Conservation (phyloP, 2,113 vertebrate species). For the Rhizomys pruinosus region DNA sequence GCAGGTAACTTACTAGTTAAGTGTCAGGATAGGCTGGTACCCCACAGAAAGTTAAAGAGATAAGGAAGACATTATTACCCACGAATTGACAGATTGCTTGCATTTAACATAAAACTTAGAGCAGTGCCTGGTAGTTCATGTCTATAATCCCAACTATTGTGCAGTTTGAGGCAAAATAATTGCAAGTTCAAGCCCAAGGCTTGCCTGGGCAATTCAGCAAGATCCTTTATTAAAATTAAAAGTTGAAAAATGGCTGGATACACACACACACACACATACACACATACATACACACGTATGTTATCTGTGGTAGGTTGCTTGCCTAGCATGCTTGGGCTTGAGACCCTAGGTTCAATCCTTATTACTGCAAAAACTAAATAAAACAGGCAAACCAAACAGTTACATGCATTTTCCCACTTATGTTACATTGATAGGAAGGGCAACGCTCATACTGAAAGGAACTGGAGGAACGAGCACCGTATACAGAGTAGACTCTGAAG, state of each 20-base stretch:
- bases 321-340: no score
- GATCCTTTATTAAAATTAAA: no score
- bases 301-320: no score
- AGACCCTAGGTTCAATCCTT: no score
- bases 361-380: no score
- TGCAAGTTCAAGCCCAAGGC: neutral
- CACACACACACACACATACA: no score
- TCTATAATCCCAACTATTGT: neutral
- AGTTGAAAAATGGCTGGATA: no score
- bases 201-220: neutral
- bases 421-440: neutral
- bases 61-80: neutral
- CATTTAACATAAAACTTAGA: constrained; percentile 19
- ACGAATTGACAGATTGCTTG: neutral
- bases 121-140: neutral
- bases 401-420: neutral
- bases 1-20: neutral
- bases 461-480: neutral
- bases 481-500: neutral
- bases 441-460: neutral
- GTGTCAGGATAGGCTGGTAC: neutral
- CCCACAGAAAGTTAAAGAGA: neutral
- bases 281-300: no score
- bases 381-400: neutral
- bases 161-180: neutral